These are phyloP conservation scores for Hydrozoanthus gracilis DNA, from an alignment of 92 coral and sea anemone species.

Conservation along the genomic window DNA sequence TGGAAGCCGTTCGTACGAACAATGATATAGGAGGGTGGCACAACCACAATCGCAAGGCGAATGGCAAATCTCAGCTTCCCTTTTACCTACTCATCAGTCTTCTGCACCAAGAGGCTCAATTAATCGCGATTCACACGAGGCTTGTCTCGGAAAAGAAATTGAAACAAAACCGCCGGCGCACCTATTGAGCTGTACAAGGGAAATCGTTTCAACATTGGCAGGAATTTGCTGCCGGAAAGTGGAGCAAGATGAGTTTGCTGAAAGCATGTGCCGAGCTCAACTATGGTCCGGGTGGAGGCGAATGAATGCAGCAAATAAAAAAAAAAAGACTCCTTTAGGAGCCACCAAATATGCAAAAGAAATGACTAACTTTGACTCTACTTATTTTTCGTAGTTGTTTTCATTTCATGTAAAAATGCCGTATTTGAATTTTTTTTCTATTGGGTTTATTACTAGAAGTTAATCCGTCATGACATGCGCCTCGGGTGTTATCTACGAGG, in stretches of 20 bases:
- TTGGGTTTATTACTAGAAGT: too few relatives aligned
- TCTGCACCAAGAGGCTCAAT: background rate
- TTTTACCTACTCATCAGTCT: background rate
- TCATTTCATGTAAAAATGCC: too few relatives aligned
- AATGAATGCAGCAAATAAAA: background rate
- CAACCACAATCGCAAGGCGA: slow-evolving; percentile 7
- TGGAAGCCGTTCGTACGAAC: slow-evolving; percentile 9
- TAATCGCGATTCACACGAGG: background rate
- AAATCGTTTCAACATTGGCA: background rate
- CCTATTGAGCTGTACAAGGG: background rate
- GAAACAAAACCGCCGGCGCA: background rate
- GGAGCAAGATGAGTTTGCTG: background rate
- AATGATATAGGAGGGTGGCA: slow-evolving; percentile 20
- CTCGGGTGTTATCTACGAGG: slow-evolving; percentile 25
- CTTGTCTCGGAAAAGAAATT: background rate
- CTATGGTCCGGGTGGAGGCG: background rate
- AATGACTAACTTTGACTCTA: background rate
- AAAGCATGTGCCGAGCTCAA: background rate
- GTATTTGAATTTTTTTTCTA: too few relatives aligned
- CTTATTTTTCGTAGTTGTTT: too few relatives aligned
- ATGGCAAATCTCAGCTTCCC: slow-evolving; percentile 19
- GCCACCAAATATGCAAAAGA: slow-evolving; percentile 46
- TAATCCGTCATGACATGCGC: background rate
- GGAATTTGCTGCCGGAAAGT: background rate
- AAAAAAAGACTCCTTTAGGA: slow-evolving; percentile 60